Evolutionary conservation across 1,140 invertebrate genomes (phyloP).

Genomic region (Sitodiplosis mosellana): DNA sequence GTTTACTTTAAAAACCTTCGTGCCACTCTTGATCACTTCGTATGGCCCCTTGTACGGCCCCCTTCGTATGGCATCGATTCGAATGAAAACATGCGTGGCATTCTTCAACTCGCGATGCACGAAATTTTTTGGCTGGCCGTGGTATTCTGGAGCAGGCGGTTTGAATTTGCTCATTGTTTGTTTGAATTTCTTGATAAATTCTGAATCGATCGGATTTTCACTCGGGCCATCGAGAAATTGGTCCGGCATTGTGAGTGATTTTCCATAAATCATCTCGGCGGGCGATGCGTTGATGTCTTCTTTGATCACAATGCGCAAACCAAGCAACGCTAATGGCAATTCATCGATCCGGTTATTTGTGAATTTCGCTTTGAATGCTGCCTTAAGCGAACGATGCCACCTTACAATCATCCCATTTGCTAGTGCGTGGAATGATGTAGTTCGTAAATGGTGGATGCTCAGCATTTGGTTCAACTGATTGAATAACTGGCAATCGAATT

Average conservation of each 20-base stretch:
- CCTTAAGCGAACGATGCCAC: conserved; percentile 15
- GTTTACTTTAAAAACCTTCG: neutral
- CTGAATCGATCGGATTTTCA: neutral
- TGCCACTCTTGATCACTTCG: conserved; percentile 7
- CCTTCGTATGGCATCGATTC: conserved; percentile 14
- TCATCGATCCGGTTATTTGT: conserved; percentile 11
- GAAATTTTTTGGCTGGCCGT: conserved; percentile 8
- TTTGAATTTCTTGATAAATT: conserved; percentile 9
- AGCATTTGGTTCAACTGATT: conserved; percentile 6
- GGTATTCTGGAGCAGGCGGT: conserved; percentile 8
- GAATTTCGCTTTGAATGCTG: conserved; percentile 6
- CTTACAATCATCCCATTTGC: conserved; percentile 18
- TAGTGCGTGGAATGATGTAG: conserved; percentile 14
- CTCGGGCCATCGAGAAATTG: conserved; percentile 14
- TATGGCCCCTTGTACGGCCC: conserved; percentile 23
- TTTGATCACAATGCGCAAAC: conserved; percentile 8
- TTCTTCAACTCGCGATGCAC: conserved; percentile 10
- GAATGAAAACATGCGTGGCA: conserved; percentile 16
- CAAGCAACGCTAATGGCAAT: conserved; percentile 19
- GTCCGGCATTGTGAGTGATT: conserved; percentile 14
- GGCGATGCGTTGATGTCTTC: conserved; percentile 11
- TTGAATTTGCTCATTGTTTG: conserved; percentile 6
- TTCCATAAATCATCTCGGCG: conserved; percentile 16
- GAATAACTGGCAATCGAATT: conserved; percentile 15
- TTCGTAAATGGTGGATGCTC: conserved; percentile 8